Percentiles rank a stretch among this genome's conserved stretches.
Evolutionary conservation across 2,113 vertebrate genomes (phyloP).

Genomic region (Progne subis): DNA sequence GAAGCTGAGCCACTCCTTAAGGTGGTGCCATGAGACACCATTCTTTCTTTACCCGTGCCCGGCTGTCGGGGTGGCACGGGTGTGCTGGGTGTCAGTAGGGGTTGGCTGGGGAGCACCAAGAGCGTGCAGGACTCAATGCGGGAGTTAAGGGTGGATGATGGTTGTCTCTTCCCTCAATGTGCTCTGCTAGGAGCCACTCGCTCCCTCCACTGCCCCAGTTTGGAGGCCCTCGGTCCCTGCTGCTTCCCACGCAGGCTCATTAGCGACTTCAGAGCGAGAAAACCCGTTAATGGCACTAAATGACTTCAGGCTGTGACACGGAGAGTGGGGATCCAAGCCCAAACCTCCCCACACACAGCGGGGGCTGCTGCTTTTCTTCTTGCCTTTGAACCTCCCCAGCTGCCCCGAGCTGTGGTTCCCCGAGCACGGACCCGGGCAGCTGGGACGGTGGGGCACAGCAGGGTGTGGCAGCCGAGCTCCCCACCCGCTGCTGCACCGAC

Average conservation of each 20-base stretch:
- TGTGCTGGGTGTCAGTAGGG: neutral
- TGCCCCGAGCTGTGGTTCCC: neutral
- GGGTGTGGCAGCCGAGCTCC: neutral
- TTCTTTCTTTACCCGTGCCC: neutral
- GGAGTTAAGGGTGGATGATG: neutral
- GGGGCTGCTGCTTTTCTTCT: neutral
- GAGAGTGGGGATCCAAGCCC: neutral
- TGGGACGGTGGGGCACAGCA: neutral
- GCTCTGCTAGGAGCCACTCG: neutral
- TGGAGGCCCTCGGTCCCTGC: neutral
- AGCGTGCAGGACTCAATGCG: accelerated
- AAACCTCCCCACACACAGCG: neutral
- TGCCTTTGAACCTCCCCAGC: neutral
- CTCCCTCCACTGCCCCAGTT: neutral
- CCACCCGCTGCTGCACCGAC: accelerated
- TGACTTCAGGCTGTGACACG: neutral
- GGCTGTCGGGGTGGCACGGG: neutral
- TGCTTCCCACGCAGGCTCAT: conserved; percentile 2
- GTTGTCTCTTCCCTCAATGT: accelerated
- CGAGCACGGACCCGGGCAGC: neutral
- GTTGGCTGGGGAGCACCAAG: neutral
- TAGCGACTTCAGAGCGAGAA: neutral
- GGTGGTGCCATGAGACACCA: neutral
- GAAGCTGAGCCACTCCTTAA: neutral
- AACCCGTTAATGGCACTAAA: neutral